Percentiles rank a stretch among this genome's conserved stretches.
phyloP scores from a whole-genome alignment of 2,797 vertebrate species.

The Sciurus vulgaris region DNA sequence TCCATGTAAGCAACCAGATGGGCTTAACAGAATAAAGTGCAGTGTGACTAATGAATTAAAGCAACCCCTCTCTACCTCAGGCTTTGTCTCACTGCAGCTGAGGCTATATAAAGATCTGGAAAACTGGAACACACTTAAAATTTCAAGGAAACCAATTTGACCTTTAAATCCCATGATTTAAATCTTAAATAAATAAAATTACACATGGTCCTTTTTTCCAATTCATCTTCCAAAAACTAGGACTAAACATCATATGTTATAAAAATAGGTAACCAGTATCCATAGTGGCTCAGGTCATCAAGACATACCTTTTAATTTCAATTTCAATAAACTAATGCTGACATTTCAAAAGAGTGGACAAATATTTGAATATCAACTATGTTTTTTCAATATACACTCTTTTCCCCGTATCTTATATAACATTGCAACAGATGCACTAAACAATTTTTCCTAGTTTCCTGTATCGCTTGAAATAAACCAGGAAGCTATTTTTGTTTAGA shows the following conservation, averaged over 20 bases:
- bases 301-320: neutral
- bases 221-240: neutral
- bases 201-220: neutral
- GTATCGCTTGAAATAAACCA: neutral
- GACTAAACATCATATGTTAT: neutral
- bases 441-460: neutral
- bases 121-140: conserved; percentile 76
- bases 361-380: neutral
- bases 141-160: conserved; percentile 71
- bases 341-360: conserved; percentile 2
- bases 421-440: neutral
- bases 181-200: conserved; percentile 70
- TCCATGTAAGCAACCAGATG: conserved; percentile 88
- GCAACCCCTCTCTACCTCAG: conserved; percentile 78
- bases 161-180: conserved; percentile 61
- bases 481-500: neutral
- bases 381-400: neutral
- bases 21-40: conserved; percentile 87
- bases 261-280: neutral
- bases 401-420: neutral
- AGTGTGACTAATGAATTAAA: conserved; percentile 92
- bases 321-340: conserved; percentile 23
- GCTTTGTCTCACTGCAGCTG: conserved; percentile 85
- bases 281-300: neutral
- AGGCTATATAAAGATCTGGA: conserved; percentile 83